A percentile compares a stretch with the other conserved stretches of the same genome.
Evolutionary conservation across 2,888 invertebrate species (phyloP).

Genomic region (Hypsopygia costalis): DNA sequence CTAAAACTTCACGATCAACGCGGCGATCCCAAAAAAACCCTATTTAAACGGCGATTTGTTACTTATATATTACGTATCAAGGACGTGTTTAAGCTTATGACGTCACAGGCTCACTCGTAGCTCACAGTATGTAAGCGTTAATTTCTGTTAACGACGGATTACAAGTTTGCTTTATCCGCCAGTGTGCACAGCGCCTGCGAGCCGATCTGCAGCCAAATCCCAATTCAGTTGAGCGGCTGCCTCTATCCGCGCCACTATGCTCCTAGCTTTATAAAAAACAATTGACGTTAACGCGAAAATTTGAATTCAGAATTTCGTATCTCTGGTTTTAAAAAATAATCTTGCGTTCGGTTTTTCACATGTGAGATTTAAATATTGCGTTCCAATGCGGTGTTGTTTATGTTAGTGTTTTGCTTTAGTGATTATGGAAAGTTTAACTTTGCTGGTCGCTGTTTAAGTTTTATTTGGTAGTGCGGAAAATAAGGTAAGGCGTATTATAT

Average conservation of each 20-base stretch:
- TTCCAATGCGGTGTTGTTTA: conserved; percentile 3
- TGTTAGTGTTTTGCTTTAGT: conserved; percentile 9
- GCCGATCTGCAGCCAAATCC: conserved; percentile 14
- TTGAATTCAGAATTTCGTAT: conserved; percentile 24
- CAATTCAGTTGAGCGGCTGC: conserved; percentile 28
- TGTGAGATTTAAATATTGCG: background rate
- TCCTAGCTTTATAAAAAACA: conserved; percentile 25
- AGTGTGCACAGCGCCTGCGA: conserved; percentile 15
- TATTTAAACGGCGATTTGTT: too few species aligned
- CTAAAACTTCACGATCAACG: too few species aligned
- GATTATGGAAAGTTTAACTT: conserved; percentile 7
- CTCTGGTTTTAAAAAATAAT: conserved; percentile 10
- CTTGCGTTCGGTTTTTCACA: conserved; percentile 17
- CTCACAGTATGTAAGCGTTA: background rate
- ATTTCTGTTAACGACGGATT: conserved; percentile 1
- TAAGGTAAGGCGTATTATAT: conserved; percentile 9
- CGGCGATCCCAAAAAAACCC: too few species aligned
- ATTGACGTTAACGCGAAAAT: conserved; percentile 22
- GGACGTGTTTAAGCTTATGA: background rate
- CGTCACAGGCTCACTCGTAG: background rate
- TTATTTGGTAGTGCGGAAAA: conserved; percentile 1
- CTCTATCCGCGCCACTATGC: conserved; percentile 34
- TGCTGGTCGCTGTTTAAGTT: background rate
- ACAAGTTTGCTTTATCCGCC: background rate
- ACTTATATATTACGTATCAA: too few species aligned